Percentiles rank a stretch among this genome's conserved stretches.
Conservation (phyloP, 1,140 invertebrate species). For the Eumeta japonica region DNA sequence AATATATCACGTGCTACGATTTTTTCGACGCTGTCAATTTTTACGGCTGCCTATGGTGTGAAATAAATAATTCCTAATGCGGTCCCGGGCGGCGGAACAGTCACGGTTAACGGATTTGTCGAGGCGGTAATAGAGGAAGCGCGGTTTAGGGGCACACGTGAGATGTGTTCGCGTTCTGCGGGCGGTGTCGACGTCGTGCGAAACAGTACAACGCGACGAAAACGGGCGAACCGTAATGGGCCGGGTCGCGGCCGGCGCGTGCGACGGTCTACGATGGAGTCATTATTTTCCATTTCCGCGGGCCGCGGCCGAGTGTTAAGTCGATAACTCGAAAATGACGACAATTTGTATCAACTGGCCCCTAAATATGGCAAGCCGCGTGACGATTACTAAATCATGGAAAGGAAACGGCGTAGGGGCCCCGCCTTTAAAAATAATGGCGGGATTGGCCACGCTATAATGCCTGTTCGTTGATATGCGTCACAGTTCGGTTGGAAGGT, state of each 20-base stretch:
- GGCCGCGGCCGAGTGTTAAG: constrained; percentile 28
- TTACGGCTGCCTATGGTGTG: constrained; percentile 41
- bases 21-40: constrained; percentile 28
- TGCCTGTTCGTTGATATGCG: constrained; percentile 10
- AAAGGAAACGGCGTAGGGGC: too few species aligned
- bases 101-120: constrained; percentile 39
- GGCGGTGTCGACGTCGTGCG: constrained; percentile 15
- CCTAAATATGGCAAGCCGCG: constrained; percentile 21
- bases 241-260: too few species aligned
- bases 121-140: neutral
- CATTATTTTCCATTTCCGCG: constrained; percentile 54
- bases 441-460: too few species aligned
- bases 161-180: constrained; percentile 44
- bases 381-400: constrained; percentile 34
- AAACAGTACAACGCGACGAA: constrained; percentile 26
- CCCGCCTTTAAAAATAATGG: too few species aligned
- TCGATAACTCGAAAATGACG: constrained; percentile 55
- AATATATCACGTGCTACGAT: too few species aligned
- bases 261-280: constrained; percentile 42
- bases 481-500: too few species aligned
- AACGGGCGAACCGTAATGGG: constrained; percentile 44
- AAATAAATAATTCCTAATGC: constrained; percentile 45
- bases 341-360: constrained; percentile 31
- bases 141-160: neutral
- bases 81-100: constrained; percentile 47